Conservation (phyloP, 2,888 invertebrate species). For the Tuberolachnus salignus region DNA sequence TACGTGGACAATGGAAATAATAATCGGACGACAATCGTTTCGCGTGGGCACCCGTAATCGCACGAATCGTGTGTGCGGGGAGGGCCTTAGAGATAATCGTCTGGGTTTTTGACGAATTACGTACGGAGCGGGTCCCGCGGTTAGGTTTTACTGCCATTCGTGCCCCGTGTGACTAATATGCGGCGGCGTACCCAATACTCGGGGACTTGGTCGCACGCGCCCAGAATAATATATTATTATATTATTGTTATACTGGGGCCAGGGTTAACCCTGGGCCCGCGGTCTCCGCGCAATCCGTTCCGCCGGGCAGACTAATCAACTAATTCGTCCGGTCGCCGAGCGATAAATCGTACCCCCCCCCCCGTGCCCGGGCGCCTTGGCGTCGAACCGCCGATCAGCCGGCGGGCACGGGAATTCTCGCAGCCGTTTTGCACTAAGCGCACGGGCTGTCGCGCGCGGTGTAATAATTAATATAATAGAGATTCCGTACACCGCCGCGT, state of each 20-base stretch:
- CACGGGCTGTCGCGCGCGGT: neutral
- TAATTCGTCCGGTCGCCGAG: constrained; percentile 31
- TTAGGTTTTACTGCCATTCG: no score
- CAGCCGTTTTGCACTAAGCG: no score
- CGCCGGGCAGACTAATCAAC: constrained; percentile 35
- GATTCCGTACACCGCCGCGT: neutral
- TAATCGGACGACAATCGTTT: no score
- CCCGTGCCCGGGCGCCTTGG: constrained; percentile 26
- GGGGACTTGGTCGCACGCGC: neutral
- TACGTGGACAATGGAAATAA: no score
- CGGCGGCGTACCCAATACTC: no score
- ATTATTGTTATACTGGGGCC: neutral
- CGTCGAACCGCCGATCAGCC: constrained; percentile 42
- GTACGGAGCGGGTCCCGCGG: no score
- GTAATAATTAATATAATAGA: neutral
- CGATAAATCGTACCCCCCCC: constrained; percentile 29
- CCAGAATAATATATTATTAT: neutral
- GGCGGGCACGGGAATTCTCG: neutral
- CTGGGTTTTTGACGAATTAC: no score
- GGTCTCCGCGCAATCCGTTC: constrained; percentile 3
- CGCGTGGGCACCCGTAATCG: no score
- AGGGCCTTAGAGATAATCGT: no score
- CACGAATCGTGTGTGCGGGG: no score
- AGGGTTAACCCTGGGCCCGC: neutral
- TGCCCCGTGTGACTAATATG: no score